Base-by-base conservation (phyloP, 2,888 invertebrate species). In the Flabesymbios commensalis region DNA sequence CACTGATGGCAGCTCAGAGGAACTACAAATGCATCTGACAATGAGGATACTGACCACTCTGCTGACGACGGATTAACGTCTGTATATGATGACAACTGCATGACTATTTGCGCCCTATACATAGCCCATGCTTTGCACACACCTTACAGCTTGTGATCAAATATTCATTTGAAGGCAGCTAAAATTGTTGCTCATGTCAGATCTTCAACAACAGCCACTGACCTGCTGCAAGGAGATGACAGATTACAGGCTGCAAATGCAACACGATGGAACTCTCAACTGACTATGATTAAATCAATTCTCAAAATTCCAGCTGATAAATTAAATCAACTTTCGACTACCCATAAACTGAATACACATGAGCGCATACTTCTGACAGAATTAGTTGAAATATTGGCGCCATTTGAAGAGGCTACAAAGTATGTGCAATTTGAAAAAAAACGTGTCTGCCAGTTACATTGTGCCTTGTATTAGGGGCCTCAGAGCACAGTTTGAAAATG, bases 201-300 rank as follows among this genome's bases (percentile, higher is more conserved):
- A 10, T 19, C 10, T 10, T 45, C 45, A n/a, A 45, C 45, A 7
- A 7, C 7, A 19, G 45, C 45, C 24, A 10, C 14, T 10, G 17
- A 45, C 7, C 17, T 45, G 7, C 45, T 45, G 45, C n/a, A 45
- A 22, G 45, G 45, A 22, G 45, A 45, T 14, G 24, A 7, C 10
- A 45, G 22, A 45, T 24, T n/a, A n/a, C 45, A 45, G 24, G 45
- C 45, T 45, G 45, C 45, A 10, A 45, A 45, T 22, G 45, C 24
- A 10, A 22, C 10, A 45, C 17, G 24, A 10, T 45, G 10, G 10
- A 45, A n/a, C 45, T 45, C 45, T 45, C 45, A 36, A 36, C 10
- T 14, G 39, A n/a, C n/a, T n/a, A n/a, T n/a, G n/a, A n/a, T n/a
- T n/a, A n/a, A n/a, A n/a, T n/a, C n/a, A n/a, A n/a, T n/a, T n/a